Base-by-base conservation (phyloP, 2,888 invertebrate species). In the Pammene aurita region DNA sequence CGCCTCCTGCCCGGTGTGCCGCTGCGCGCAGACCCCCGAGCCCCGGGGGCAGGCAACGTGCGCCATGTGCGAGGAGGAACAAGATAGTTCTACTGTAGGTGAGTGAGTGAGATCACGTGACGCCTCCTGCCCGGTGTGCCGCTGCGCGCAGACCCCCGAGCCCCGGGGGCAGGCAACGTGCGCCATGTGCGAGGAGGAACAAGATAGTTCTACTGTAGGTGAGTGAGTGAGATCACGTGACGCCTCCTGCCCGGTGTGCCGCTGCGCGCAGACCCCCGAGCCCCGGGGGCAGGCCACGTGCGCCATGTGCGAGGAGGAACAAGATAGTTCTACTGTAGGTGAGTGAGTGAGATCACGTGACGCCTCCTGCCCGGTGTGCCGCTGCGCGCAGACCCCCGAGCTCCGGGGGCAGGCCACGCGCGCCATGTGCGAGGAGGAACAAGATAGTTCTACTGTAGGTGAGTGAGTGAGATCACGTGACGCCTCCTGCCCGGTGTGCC, bases 1-100 rank as follows among this genome's bases (percentile, higher is more conserved):
- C 86, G 97, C 97, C 77, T 98, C 98, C 68, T 99, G 99, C 85
- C 99, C 99, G 0, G 98, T 99, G 68, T 99, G 99, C 86, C 96
- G 99, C 63, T 96, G 96, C 83, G 95, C 95, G 70, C 97, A 97
- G 90, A 96, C 96, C 0, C 97, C 97, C 7, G 97, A 97, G 87
- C 94, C 95, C 42, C 93, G 95, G 34, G 95, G 93, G 1, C 94
- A 94, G 73, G 96, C 95, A 74, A 88, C 93, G 67, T 97, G 97
- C 82, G 93, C 94, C 14, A 73, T 75, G 75, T 81, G 83, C 73
- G 78, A 75, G 62, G 67, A 48, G 14, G 58, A 55, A 52, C 66
- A 66, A 9, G 61, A 38, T 6, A 18, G 18, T 7, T 14, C 44
- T 9, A 18, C 26, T 26, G 6, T 26, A 11, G 52, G 52, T 52